phyloP scores from a whole-genome alignment of 1,140 invertebrate genomes.

The Liolophura sinensis region DNA sequence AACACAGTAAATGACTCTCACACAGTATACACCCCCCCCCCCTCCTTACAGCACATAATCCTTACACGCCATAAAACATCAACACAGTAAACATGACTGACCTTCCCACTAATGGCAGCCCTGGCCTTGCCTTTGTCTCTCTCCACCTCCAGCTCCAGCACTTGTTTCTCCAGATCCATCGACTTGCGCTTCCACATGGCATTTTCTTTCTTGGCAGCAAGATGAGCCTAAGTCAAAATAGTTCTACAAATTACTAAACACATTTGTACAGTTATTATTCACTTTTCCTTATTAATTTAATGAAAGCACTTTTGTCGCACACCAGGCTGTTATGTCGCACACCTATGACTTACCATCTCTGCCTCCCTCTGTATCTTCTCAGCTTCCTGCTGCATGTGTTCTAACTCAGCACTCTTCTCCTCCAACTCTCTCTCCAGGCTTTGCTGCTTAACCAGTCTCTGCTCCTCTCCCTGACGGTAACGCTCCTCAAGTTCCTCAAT shows the following conservation, averaged over 20 bases:
- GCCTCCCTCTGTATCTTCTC: constrained; percentile 33
- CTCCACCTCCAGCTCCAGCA: constrained; percentile 5
- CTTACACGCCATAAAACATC: neutral
- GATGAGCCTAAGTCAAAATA: too few species aligned
- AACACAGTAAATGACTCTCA: neutral
- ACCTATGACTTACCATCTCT: too few species aligned
- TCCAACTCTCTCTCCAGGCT: constrained; percentile 38
- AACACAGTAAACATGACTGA: neutral
- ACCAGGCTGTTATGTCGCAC: too few species aligned
- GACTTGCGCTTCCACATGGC: constrained; percentile 11
- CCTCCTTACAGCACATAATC: neutral
- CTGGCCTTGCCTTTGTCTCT: constrained; percentile 3
- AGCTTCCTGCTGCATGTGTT: constrained; percentile 30
- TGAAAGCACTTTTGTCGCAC: too few species aligned
- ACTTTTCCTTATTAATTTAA: too few species aligned
- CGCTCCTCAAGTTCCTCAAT: constrained; percentile 48
- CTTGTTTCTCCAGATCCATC: constrained; percentile 14
- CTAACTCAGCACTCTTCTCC: constrained; percentile 29
- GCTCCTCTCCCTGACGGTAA: constrained; percentile 34
- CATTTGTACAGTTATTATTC: too few species aligned
- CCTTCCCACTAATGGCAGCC: neutral
- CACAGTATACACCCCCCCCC: neutral
- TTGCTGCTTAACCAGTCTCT: constrained; percentile 31
- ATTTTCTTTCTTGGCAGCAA: constrained; percentile 6
- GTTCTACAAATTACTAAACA: too few species aligned